phyloP scores from a whole-genome alignment of 1,140 invertebrate species.

The Helicorthomorpha holstii region DNA sequence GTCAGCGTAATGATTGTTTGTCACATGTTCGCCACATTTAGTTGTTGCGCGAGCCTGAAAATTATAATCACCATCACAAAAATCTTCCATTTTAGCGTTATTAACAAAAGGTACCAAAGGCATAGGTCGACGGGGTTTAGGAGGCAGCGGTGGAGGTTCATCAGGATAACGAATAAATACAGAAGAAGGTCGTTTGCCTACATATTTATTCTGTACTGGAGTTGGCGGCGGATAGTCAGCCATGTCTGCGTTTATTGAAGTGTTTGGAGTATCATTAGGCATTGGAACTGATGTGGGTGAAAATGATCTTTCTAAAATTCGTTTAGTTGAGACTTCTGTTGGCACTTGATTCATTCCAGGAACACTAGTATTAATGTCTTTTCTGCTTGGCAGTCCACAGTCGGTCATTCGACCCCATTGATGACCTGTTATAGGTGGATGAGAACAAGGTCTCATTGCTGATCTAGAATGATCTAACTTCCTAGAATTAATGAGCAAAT shows the following conservation, averaged over 20 bases:
- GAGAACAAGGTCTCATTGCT: background rate
- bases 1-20: background rate
- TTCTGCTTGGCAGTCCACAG: background rate
- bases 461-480: background rate
- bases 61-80: background rate
- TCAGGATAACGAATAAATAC: background rate
- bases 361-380: background rate
- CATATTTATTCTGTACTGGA: background rate
- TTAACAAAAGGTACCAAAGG: background rate
- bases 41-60: too few relatives aligned
- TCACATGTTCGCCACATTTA: too few relatives aligned
- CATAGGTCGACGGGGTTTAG: background rate
- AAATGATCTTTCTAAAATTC: background rate
- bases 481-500: background rate
- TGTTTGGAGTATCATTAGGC: background rate
- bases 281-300: background rate
- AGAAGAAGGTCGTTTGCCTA: background rate
- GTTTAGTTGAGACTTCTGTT: background rate
- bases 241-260: background rate
- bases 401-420: background rate
- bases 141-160: background rate
- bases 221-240: background rate
- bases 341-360: background rate
- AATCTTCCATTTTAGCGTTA: background rate
- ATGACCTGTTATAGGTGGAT: background rate